A percentile compares a stretch with the other conserved stretches of the same genome.
These are phyloP conservation scores for Calliscelio sp. DNA, from an alignment of 2,888 invertebrate genomes.

Conservation along the genomic window DNA sequence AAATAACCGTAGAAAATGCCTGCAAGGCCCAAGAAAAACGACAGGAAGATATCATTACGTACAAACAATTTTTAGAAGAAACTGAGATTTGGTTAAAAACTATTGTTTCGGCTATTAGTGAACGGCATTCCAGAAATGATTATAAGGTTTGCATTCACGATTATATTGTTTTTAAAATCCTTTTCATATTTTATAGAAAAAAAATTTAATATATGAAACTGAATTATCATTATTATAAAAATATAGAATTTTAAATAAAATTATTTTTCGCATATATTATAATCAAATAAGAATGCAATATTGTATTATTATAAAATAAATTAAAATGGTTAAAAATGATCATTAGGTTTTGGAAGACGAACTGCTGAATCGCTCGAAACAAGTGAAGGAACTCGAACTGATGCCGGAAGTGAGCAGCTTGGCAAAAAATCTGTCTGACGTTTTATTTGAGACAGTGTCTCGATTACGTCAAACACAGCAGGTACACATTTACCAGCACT, in stretches of 20 bases:
- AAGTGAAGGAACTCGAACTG: conserved; percentile 81
- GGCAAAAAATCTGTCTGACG: conserved; percentile 81
- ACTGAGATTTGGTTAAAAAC: conserved; percentile 82
- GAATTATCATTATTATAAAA: too few species aligned
- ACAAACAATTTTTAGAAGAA: conserved; percentile 81
- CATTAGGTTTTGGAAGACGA: conserved; percentile 82
- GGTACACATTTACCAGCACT: conserved; percentile 84
- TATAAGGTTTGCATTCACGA: conserved; percentile 63
- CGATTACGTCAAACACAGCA: conserved; percentile 83
- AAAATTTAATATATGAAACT: too few species aligned
- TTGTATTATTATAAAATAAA: too few species aligned
- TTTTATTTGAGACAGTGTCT: conserved; percentile 80
- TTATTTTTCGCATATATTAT: too few species aligned
- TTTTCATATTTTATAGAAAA: too few species aligned
- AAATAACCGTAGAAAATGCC: conserved; percentile 87
- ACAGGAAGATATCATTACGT: conserved; percentile 86
- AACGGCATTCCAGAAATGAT: conserved; percentile 71
- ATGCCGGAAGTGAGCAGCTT: conserved; percentile 82
- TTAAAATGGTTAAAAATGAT: conserved; percentile 19
- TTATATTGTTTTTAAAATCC: neutral
- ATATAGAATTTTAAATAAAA: too few species aligned
- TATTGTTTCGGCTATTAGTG: conserved; percentile 78
- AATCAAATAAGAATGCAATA: too few species aligned
- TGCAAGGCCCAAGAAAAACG: conserved; percentile 87
- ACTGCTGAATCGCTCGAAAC: conserved; percentile 79